A percentile compares a stretch with the other conserved stretches of the same genome.
Evolutionary conservation across 2,888 invertebrate genomes (phyloP).

Genomic region (Eupithecia pulchellata): DNA sequence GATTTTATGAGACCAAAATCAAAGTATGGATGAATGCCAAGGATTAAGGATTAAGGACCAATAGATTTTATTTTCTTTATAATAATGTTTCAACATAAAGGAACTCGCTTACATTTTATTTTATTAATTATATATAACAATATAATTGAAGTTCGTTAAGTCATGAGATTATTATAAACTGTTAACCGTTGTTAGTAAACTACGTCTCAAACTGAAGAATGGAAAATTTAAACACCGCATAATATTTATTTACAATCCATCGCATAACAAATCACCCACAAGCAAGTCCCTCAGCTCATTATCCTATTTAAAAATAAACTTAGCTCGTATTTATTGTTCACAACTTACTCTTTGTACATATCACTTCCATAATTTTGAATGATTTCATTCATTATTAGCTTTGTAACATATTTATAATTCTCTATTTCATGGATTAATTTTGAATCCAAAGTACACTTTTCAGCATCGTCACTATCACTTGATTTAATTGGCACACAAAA

Average conservation of each 20-base stretch:
- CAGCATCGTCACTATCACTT: slow-evolving; percentile 51
- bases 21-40: neutral
- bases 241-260: neutral
- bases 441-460: slow-evolving; percentile 51
- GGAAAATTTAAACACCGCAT: neutral
- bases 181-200: neutral
- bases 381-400: slow-evolving; percentile 77
- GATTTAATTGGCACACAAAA: slow-evolving; percentile 38
- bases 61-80: too few relatives aligned
- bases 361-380: slow-evolving; percentile 70
- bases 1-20: neutral
- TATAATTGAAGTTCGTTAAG: too few relatives aligned
- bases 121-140: too few relatives aligned
- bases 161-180: too few relatives aligned
- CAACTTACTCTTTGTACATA: slow-evolving; percentile 79
- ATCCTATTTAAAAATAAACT: neutral
- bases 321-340: neutral
- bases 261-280: neutral
- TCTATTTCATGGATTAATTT: slow-evolving; percentile 80
- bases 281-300: too few relatives aligned
- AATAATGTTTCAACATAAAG: too few relatives aligned
- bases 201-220: neutral
- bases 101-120: too few relatives aligned
- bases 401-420: slow-evolving; percentile 77
- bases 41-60: too few relatives aligned